Conservation (phyloP, 2,797 vertebrate genomes). For the Helarctos malayanus region DNA sequence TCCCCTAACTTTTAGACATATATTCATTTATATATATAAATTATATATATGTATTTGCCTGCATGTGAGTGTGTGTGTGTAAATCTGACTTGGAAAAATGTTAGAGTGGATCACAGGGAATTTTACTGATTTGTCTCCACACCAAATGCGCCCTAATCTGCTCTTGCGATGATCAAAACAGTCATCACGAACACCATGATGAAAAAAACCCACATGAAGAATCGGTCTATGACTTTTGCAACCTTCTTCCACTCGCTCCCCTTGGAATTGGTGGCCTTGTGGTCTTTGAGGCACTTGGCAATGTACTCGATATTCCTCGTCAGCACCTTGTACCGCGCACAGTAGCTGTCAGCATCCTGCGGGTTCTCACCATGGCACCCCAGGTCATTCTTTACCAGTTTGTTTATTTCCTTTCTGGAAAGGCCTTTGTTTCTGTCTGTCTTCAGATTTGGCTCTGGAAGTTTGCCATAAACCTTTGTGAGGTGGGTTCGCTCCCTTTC, state of each 20-base stretch:
- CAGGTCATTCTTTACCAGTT: slow-evolving; percentile 87
- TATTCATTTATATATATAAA: background rate
- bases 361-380: slow-evolving; percentile 81
- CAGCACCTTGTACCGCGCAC: slow-evolving; percentile 91
- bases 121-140: background rate
- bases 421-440: slow-evolving; percentile 85
- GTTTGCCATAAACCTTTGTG: slow-evolving; percentile 70
- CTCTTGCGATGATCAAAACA: slow-evolving; percentile 96
- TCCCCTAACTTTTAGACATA: background rate
- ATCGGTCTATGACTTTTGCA: slow-evolving; percentile 98
- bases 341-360: slow-evolving; percentile 86
- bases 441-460: slow-evolving; percentile 80
- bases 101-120: background rate
- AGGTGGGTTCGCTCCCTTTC: slow-evolving; percentile 83
- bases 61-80: background rate
- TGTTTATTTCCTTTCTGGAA: slow-evolving; percentile 87
- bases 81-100: background rate
- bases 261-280: slow-evolving; percentile 94
- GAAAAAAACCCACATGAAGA: slow-evolving; percentile 99
- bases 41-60: background rate
- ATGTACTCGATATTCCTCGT: slow-evolving; percentile 97
- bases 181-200: slow-evolving; percentile 99
- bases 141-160: slow-evolving; percentile 80
- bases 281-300: slow-evolving; percentile 95
- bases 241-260: slow-evolving; percentile 98